Evolutionary conservation across 2,888 invertebrate genomes (phyloP).

Genomic region (Stenichneumon culpator): DNA sequence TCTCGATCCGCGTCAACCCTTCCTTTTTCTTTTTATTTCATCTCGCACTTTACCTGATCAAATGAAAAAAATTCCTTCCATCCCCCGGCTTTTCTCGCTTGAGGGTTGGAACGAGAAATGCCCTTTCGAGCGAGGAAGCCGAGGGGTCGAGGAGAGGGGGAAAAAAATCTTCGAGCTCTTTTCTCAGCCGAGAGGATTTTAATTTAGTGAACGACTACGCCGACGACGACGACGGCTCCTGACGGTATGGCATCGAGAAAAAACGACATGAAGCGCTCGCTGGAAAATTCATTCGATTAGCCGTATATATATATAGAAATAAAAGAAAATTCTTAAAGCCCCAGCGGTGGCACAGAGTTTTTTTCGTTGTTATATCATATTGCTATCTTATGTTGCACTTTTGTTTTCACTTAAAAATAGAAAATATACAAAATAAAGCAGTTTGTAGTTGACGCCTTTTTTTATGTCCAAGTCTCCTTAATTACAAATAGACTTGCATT

Average conservation of each 20-base stretch:
- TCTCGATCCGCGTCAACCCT: background rate
- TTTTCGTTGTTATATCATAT: conserved; percentile 3
- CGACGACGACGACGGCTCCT: conserved; percentile 33
- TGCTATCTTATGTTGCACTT: too few relatives aligned
- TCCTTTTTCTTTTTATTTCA: conserved; percentile 29
- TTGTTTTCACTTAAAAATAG: background rate
- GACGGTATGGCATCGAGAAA: conserved; percentile 26
- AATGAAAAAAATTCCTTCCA: conserved; percentile 52
- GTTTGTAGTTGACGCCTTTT: background rate
- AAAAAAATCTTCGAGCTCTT: conserved; percentile 21
- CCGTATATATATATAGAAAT: background rate
- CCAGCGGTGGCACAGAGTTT: background rate
- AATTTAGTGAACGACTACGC: conserved; percentile 47
- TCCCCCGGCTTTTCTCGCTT: background rate
- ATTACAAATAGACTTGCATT: background rate
- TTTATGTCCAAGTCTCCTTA: background rate
- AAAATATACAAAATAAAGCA: background rate
- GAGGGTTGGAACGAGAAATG: conserved; percentile 22
- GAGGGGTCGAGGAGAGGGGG: background rate
- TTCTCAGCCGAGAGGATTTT: conserved; percentile 50
- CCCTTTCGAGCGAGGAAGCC: background rate
- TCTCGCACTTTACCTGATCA: conserved; percentile 53
- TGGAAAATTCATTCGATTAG: conserved; percentile 40
- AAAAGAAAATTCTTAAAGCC: conserved; percentile 2
- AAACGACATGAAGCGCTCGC: conserved; percentile 27